Percentiles rank a stretch among this genome's conserved stretches.
phyloP scores from a whole-genome alignment of 2,797 vertebrate genomes.

The Miichthys miiuy region DNA sequence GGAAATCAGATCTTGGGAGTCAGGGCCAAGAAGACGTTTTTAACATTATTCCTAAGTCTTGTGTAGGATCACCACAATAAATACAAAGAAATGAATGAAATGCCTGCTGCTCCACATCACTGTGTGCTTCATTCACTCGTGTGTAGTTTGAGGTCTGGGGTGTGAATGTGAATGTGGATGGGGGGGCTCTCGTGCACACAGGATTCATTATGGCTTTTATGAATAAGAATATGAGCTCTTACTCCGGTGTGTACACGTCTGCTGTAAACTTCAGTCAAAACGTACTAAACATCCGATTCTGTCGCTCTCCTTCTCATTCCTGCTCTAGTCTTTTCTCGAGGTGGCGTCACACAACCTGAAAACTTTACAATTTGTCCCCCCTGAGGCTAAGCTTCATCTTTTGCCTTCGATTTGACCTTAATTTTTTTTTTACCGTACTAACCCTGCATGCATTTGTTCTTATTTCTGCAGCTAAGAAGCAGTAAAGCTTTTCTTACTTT shows the following conservation, averaged over 20 bases:
- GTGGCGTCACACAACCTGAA: neutral
- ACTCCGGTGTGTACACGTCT: neutral
- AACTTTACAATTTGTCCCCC: neutral
- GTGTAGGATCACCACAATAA: slow-evolving; percentile 17
- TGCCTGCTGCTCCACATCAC: slow-evolving; percentile 10
- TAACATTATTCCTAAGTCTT: slow-evolving; percentile 16
- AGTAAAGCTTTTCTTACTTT: no score
- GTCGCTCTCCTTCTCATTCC: neutral
- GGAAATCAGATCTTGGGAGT: slow-evolving; percentile 24
- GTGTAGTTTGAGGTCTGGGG: slow-evolving; percentile 5
- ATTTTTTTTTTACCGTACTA: neutral
- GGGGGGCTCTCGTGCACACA: neutral
- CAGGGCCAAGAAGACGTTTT: slow-evolving; percentile 21
- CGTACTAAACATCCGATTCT: neutral
- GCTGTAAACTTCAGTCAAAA: neutral
- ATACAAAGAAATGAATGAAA: slow-evolving; percentile 16
- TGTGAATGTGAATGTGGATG: slow-evolving; percentile 3
- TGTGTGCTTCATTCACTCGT: slow-evolving; percentile 14
- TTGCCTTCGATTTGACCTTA: neutral
- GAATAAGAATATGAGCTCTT: neutral
- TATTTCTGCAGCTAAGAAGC: neutral
- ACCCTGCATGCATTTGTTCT: neutral
- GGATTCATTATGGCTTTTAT: slow-evolving; percentile 4
- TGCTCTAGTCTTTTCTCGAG: neutral
- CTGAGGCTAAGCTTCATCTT: neutral